Conservation (phyloP, 2,113 vertebrate species). For the Aphyosemion australe region DNA sequence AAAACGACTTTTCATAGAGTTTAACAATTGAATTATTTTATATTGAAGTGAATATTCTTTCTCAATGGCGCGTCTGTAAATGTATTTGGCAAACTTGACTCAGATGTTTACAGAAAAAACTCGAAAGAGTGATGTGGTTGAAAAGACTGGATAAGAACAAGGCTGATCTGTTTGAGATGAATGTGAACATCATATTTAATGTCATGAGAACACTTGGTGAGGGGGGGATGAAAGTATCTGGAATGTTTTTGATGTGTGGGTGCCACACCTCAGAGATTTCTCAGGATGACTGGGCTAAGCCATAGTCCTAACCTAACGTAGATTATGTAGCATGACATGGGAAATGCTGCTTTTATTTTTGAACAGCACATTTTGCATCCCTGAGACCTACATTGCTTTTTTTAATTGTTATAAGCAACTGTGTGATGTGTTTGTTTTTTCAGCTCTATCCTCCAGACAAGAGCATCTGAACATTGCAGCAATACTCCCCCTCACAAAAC, state of each 20-base stretch:
- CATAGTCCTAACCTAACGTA: neutral
- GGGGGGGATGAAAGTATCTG: no score
- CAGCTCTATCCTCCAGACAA: slow-evolving; percentile 41
- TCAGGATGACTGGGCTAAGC: neutral
- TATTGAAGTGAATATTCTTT: neutral
- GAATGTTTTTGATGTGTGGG: neutral
- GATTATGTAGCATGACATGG: neutral
- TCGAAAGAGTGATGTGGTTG: no score
- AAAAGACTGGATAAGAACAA: neutral
- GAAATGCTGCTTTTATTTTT: neutral
- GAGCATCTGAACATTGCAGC: slow-evolving; percentile 28
- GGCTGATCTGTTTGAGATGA: neutral
- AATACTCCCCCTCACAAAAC: slow-evolving; percentile 58
- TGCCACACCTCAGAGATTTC: neutral
- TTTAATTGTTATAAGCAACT: slow-evolving; percentile 15
- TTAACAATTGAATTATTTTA: neutral
- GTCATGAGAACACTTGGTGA: neutral
- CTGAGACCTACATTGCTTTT: slow-evolving; percentile 12
- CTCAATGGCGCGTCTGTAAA: neutral
- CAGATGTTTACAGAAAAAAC: neutral
- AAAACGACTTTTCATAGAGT: rapidly evolving
- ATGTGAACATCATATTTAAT: neutral
- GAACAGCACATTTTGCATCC: slow-evolving; percentile 5
- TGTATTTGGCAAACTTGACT: slow-evolving; percentile 19
- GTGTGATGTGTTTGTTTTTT: slow-evolving; percentile 28